Base-by-base conservation (phyloP, 2,797 vertebrate genomes). In the Eidolon dupreanum region DNA sequence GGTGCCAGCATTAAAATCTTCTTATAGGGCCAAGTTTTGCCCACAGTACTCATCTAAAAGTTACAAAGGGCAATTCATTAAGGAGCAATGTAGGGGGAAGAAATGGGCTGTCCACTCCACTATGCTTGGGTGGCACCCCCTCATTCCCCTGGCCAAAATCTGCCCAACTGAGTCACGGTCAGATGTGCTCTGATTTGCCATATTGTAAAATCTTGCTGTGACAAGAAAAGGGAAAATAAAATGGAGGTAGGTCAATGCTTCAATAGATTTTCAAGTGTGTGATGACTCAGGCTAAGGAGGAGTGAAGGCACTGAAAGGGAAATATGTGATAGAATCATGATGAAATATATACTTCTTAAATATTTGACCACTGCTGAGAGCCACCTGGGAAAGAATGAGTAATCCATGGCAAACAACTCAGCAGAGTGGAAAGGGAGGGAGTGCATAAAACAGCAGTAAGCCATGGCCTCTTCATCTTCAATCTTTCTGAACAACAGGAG, bases 301-400 rank as follows among this genome's bases (percentile, higher is more conserved):
- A 74, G 53, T 20, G 8, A 91, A 61, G 71, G 65, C 81, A 79
- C 36, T 82, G 41, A 82, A 55, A 31, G 63, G 59, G 41, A 85
- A 8, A 38, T 57, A 17, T 20, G 33, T 65, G 71, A 68, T 33
- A n/a, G 65, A 82, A 20, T 36, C 43, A 36, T 63, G 59, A 88
- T 65, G 81, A 97, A 95, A 96, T 75, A 88, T 1, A 17, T 24
- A 13, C 49, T 91, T 97, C 81, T 92, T 71, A 96, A 93, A 88
- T 74, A 95, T 82, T 59, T 92, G 74, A 84, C 84, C 49, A 87
- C 75, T 57, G 22, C 74, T 49, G 31, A 74, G 70, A 93, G 82
- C 82, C 55, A 85, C 79, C 33, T 38, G 79, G 88, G 88, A 94
- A n/a, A 65, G 59, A 66, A 87, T 68, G 94, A 93, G 82, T 82